These are phyloP conservation scores for Leucoraja ocellata DNA, from an alignment of 2,797 vertebrate species.

Conservation along the genomic window DNA sequence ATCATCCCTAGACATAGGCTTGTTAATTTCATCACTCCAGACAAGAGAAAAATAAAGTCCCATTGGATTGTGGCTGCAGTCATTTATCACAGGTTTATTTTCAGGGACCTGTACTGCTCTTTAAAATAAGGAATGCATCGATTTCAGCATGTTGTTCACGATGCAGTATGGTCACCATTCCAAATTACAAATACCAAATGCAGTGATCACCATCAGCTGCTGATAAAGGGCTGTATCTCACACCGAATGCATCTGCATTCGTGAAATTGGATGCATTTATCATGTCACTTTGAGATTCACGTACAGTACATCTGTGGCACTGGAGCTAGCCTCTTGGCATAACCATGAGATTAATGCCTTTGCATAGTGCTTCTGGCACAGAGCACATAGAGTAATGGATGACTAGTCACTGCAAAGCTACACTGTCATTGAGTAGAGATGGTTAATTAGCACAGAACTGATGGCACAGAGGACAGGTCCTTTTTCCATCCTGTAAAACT, in stretches of 20 bases:
- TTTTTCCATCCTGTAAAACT: too few relatives aligned
- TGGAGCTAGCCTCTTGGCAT: neutral
- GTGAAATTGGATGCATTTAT: neutral
- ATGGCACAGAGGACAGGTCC: too few relatives aligned
- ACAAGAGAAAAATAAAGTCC: neutral
- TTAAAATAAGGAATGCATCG: neutral
- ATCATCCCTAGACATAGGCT: neutral
- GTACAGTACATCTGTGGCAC: neutral
- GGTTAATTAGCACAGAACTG: too few relatives aligned
- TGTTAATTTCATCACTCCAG: neutral
- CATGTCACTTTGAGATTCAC: neutral
- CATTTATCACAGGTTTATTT: constrained; percentile 19
- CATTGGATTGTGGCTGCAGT: neutral
- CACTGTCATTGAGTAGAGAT: neutral
- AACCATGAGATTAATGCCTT: neutral
- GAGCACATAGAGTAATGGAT: neutral
- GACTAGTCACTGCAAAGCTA: neutral
- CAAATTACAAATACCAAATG: neutral
- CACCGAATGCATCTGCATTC: neutral
- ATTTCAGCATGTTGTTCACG: neutral
- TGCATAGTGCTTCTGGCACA: neutral
- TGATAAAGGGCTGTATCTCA: neutral
- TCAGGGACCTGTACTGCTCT: neutral
- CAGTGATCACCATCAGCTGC: neutral
- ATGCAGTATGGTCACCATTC: neutral